Percentiles rank a stretch among this genome's conserved stretches.
Conservation (phyloP, 2,797 vertebrate species). For the Sebastiscus tertius region DNA sequence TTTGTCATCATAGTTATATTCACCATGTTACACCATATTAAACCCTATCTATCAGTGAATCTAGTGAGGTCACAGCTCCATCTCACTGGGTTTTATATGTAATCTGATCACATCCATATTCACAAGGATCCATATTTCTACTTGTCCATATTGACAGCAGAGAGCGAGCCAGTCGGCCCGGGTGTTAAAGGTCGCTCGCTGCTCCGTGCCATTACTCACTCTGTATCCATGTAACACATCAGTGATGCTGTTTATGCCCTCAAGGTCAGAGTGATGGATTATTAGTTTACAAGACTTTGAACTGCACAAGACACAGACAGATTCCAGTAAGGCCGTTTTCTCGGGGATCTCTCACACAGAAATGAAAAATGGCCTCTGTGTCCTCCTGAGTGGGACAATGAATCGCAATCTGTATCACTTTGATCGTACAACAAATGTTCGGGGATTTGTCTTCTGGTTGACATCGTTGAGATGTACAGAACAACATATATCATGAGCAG, state of each 20-base stretch:
- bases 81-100: background rate
- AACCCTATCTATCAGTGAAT: background rate
- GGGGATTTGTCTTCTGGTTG: conserved; percentile 8
- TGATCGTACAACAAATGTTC: background rate
- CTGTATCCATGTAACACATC: conserved; percentile 51
- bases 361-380: conserved; percentile 51
- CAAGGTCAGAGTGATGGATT: conserved; percentile 81
- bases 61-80: background rate
- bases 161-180: background rate
- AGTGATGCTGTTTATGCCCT: conserved; percentile 53
- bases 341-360: conserved; percentile 11
- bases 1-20: background rate
- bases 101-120: conserved; percentile 32
- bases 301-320: conserved; percentile 63
- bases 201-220: conserved; percentile 53
- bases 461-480: background rate
- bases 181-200: conserved; percentile 39
- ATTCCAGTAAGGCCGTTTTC: conserved; percentile 54
- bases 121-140: conserved; percentile 23
- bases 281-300: conserved; percentile 58
- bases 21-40: background rate
- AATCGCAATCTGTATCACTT: conserved; percentile 15
- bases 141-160: conserved; percentile 11
- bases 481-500: background rate
- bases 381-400: conserved; percentile 30